Conservation (phyloP, 2,113 vertebrate genomes). For the Callopanchax toddi region DNA sequence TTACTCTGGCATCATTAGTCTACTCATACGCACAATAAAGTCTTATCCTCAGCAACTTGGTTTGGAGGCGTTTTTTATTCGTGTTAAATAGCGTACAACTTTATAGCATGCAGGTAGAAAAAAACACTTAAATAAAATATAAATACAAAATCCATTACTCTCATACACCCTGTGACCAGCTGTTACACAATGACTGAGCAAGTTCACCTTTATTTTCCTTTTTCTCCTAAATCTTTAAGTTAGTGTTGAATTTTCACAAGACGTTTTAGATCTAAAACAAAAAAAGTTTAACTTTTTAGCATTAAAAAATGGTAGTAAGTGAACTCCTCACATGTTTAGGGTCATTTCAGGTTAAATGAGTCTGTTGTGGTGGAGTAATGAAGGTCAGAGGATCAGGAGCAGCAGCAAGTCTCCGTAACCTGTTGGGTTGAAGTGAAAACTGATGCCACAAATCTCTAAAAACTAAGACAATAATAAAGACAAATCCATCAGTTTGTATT, state of each 20-base stretch:
- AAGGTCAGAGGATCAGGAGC: slow-evolving; percentile 9
- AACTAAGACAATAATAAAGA: too few relatives aligned
- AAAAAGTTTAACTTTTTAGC: too few relatives aligned
- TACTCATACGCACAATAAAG: neutral
- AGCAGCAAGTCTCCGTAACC: slow-evolving; percentile 7
- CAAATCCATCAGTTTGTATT: neutral
- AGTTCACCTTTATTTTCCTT: slow-evolving; percentile 8
- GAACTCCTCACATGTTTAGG: slow-evolving; percentile 2
- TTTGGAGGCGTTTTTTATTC: slow-evolving; percentile 45
- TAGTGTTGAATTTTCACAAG: neutral
- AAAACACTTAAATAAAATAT: slow-evolving; percentile 75
- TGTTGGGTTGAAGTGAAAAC: neutral
- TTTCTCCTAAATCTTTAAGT: neutral
- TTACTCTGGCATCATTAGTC: slow-evolving; percentile 12
- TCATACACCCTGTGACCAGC: slow-evolving; percentile 29
- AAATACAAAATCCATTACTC: slow-evolving; percentile 64
- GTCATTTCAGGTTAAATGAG: too few relatives aligned
- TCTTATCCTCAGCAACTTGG: neutral
- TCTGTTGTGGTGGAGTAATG: neutral
- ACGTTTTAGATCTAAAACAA: neutral
- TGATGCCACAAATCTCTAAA: slow-evolving; percentile 7
- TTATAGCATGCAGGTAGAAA: slow-evolving; percentile 68
- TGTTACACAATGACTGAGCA: slow-evolving; percentile 31
- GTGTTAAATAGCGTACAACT: slow-evolving; percentile 59
- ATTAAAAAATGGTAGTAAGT: neutral